Conservation (phyloP, 37 sponge, comb jelly and placozoan genomes). For the Oscarella lobularis region DNA sequence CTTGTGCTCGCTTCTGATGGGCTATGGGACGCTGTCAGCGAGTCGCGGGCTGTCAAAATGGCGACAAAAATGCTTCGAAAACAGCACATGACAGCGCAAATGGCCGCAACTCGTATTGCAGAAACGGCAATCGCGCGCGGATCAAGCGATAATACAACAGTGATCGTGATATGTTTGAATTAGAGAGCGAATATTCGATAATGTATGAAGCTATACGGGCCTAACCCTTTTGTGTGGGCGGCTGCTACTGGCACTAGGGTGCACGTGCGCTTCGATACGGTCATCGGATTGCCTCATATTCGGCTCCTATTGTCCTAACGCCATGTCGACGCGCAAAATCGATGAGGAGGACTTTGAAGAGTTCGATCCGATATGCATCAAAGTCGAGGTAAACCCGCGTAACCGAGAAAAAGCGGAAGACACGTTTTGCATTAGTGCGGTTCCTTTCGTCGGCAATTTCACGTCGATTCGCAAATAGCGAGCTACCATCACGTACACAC, state of each 20-base stretch:
- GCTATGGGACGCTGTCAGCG: not conserved
- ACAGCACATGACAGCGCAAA: not conserved
- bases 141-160: not conserved
- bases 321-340: too few relatives aligned
- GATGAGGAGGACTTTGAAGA: too few relatives aligned
- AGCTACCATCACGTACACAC: not conserved
- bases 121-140: not conserved
- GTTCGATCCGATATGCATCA: not conserved
- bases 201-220: not conserved
- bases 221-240: not conserved
- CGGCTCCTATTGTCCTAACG: too few relatives aligned
- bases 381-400: not conserved
- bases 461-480: not conserved
- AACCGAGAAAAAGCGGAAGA: not conserved
- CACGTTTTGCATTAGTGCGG: not conserved
- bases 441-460: conserved; percentile 2
- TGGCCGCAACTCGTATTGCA: not conserved
- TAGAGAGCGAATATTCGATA: not conserved
- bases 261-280: too few relatives aligned
- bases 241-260: too few relatives aligned
- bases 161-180: too few relatives aligned
- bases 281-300: too few relatives aligned
- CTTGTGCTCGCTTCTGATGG: not conserved
- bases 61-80: not conserved
- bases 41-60: not conserved